Evolutionary conservation across 2,888 invertebrate genomes (phyloP).

Genomic region (Cephus runcator): DNA sequence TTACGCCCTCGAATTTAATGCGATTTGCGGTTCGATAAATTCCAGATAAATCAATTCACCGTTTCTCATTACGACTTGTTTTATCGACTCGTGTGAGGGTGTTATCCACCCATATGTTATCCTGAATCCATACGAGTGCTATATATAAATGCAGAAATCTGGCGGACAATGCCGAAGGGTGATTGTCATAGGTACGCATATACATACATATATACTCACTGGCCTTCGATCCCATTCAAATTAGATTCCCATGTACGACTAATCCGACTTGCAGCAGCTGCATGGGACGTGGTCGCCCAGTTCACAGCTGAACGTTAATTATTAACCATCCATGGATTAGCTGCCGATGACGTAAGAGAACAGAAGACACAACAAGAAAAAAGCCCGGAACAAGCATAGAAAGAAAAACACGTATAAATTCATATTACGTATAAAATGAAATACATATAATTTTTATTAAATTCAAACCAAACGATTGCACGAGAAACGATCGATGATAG

Average conservation of each 20-base stretch:
- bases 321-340: constrained; percentile 34
- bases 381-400: neutral
- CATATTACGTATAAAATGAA: too few species aligned
- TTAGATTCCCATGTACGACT: constrained; percentile 41
- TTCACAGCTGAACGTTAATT: constrained; percentile 38
- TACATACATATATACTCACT: constrained; percentile 8
- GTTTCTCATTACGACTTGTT: neutral
- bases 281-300: constrained; percentile 12
- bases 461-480: neutral
- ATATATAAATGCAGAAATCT: neutral
- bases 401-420: neutral
- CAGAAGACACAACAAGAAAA: neutral
- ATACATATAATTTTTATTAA: neutral
- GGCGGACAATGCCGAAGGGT: neutral
- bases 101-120: neutral
- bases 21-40: neutral
- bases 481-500: neutral
- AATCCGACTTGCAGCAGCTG: constrained; percentile 40
- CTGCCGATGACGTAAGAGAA: neutral
- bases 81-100: neutral
- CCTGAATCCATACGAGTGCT: neutral
- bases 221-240: constrained; percentile 38
- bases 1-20: neutral
- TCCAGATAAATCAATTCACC: neutral
- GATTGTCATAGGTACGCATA: neutral